Conservation (phyloP, 2,113 vertebrate genomes). For the Esox niger region DNA sequence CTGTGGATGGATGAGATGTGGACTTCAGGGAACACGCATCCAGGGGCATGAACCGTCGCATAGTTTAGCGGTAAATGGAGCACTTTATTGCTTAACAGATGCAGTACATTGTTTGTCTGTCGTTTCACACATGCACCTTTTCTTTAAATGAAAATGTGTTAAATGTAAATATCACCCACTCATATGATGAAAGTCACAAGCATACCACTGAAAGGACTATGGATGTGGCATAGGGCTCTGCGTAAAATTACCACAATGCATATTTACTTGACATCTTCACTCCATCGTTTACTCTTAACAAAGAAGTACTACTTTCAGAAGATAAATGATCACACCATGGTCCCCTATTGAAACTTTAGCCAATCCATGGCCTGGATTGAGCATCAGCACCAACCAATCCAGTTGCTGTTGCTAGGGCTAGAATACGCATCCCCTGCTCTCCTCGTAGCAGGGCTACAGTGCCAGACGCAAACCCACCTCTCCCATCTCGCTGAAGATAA, state of each 20-base stretch:
- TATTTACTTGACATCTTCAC: neutral
- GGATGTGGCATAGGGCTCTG: neutral
- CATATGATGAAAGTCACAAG: too few relatives aligned
- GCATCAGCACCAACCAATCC: slow-evolving; percentile 22
- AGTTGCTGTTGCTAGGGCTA: slow-evolving; percentile 37
- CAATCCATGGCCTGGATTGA: slow-evolving; percentile 17
- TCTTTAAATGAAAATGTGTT: too few relatives aligned
- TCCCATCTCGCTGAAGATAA: neutral
- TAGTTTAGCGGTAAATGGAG: too few relatives aligned
- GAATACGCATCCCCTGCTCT: slow-evolving; percentile 13
- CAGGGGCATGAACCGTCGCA: too few relatives aligned
- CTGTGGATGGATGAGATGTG: too few relatives aligned
- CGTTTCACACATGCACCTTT: too few relatives aligned
- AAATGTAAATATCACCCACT: too few relatives aligned
- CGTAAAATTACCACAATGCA: neutral
- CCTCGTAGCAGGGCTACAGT: too few relatives aligned
- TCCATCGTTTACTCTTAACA: neutral
- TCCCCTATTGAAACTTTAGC: slow-evolving; percentile 2
- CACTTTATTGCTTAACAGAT: too few relatives aligned
- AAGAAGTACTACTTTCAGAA: slow-evolving; percentile 4
- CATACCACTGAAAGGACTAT: neutral
- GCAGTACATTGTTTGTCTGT: too few relatives aligned
- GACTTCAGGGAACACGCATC: neutral
- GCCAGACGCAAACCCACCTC: neutral
- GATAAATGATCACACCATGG: slow-evolving; percentile 19